Evolutionary conservation across 2,113 vertebrate genomes (phyloP).

Genomic region (Stegostoma tigrinum): DNA sequence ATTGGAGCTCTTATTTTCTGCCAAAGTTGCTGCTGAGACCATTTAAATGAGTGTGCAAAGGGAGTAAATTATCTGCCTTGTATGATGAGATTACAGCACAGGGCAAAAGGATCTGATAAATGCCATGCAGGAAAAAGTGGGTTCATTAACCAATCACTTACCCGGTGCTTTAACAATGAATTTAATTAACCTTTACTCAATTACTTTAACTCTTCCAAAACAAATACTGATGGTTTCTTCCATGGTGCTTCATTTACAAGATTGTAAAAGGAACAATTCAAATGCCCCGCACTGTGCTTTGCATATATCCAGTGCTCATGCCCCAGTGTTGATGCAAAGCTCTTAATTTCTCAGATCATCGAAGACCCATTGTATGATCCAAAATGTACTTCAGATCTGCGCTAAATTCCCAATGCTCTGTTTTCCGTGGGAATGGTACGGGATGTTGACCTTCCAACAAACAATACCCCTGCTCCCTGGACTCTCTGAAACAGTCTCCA

Average conservation of each 20-base stretch:
- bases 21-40: neutral
- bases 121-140: neutral
- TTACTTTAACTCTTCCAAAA: constrained; percentile 17
- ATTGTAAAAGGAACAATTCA: neutral
- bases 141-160: constrained; percentile 23
- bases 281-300: neutral
- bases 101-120: neutral
- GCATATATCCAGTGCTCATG: neutral
- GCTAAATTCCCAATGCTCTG: too few species aligned
- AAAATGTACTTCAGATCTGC: too few species aligned
- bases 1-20: neutral
- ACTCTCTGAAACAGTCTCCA: too few species aligned
- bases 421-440: too few species aligned
- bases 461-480: too few species aligned
- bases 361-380: too few species aligned
- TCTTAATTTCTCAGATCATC: too few species aligned
- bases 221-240: neutral
- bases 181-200: constrained; percentile 34
- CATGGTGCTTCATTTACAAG: neutral
- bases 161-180: neutral
- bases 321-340: neutral
- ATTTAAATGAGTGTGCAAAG: neutral
- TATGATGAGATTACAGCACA: neutral
- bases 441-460: too few species aligned
- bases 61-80: neutral